A percentile compares a stretch with the other conserved stretches of the same genome.
These are phyloP conservation scores for Ellobium chinense DNA, from an alignment of 2,888 invertebrate genomes.

Conservation along the genomic window DNA sequence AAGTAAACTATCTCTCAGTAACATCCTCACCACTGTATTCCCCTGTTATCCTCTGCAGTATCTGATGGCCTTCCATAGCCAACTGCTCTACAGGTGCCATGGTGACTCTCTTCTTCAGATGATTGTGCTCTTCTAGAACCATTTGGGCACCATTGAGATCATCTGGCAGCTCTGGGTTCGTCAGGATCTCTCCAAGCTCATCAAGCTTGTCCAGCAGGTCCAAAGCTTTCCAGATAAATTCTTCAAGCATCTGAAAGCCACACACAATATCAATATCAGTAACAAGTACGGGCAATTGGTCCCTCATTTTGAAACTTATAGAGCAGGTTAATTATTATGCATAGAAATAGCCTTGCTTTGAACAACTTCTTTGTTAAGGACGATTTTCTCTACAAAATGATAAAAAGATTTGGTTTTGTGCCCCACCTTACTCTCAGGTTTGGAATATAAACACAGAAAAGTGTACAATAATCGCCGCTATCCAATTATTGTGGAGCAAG, in stretches of 20 bases:
- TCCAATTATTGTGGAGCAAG: too few relatives aligned
- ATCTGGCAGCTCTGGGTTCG: constrained; percentile 95
- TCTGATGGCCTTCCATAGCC: constrained; percentile 90
- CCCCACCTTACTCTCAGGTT: too few relatives aligned
- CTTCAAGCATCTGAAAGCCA: constrained; percentile 88
- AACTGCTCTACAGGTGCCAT: constrained; percentile 96
- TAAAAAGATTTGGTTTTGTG: too few relatives aligned
- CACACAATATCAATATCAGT: too few relatives aligned
- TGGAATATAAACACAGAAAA: too few relatives aligned
- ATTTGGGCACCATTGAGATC: constrained; percentile 95
- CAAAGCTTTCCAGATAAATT: constrained; percentile 96
- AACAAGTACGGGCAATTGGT: too few relatives aligned
- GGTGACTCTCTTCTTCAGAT: constrained; percentile 93
- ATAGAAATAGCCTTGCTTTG: too few relatives aligned
- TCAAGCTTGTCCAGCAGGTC: constrained; percentile 95
- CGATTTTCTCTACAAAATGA: too few relatives aligned
- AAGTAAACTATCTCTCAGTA: not conserved
- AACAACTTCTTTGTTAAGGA: too few relatives aligned
- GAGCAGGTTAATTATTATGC: too few relatives aligned
- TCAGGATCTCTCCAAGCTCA: constrained; percentile 94
- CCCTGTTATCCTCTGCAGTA: constrained; percentile 80
- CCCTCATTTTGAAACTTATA: too few relatives aligned
- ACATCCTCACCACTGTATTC: constrained; percentile 58
- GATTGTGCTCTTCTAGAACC: constrained; percentile 93
- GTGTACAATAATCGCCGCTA: too few relatives aligned